phyloP scores from a whole-genome alignment of 37 sponge, comb jelly and placozoan species.

The Spongia lamella region DNA sequence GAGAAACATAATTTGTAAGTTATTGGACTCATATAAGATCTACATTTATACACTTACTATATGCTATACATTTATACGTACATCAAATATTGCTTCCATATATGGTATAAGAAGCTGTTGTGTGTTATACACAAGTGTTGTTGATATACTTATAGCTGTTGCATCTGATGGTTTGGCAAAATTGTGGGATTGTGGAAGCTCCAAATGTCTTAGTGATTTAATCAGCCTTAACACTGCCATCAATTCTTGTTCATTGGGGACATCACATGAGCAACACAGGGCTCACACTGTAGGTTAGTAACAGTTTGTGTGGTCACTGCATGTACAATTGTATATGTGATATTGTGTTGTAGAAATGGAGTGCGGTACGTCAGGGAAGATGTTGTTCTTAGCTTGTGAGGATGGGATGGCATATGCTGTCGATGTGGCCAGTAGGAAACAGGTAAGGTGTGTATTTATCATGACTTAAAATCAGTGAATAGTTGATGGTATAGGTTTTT shows the following conservation, averaged over 20 bases:
- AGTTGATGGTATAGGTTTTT: neutral
- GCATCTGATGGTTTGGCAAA: constrained; percentile 68
- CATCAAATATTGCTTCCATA: too few species aligned
- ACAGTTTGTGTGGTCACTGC: neutral
- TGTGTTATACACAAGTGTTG: neutral
- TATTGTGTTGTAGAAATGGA: constrained; percentile 30
- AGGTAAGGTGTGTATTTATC: neutral
- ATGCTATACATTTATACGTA: neutral
- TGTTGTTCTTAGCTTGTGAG: constrained; percentile 57
- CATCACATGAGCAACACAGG: neutral
- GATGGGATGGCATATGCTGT: constrained; percentile 20
- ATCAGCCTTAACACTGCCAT: constrained; percentile 10
- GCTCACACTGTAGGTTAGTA: neutral
- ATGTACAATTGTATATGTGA: neutral
- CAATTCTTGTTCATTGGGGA: constrained; percentile 33
- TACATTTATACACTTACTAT: neutral
- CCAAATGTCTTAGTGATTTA: constrained; percentile 25
- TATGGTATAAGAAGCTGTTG: neutral
- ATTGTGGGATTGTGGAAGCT: constrained; percentile 83
- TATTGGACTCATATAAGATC: neutral
- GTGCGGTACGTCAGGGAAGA: constrained; percentile 47
- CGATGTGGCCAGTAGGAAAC: constrained; percentile 45
- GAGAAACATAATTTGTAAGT: constrained; percentile 71
- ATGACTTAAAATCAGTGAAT: neutral
- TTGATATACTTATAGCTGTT: constrained; percentile 35